Evolutionary conservation across 1,140 invertebrate genomes (phyloP).

Genomic region (Zaprionus vittiger): DNA sequence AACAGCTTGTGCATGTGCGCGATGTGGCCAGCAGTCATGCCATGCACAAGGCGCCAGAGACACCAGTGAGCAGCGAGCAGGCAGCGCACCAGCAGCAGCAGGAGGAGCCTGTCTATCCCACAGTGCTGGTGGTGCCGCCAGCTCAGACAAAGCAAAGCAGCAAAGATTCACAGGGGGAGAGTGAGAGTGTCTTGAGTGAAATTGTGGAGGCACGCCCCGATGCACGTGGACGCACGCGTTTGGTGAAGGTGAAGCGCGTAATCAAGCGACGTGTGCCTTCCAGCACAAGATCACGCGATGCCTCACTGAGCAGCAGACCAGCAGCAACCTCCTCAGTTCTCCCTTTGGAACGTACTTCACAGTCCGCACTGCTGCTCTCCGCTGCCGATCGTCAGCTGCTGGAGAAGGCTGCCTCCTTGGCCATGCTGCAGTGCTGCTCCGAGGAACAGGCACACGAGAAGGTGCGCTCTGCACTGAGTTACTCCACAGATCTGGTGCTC

Average conservation of each 20-base stretch:
- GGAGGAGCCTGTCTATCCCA: conserved; percentile 55
- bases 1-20: conserved; percentile 75
- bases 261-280: conserved; percentile 72
- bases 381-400: conserved; percentile 55
- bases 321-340: conserved; percentile 2
- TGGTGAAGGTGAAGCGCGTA: conserved; percentile 79
- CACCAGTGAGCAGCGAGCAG: conserved; percentile 19
- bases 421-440: conserved; percentile 75
- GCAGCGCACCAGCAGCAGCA: conserved; percentile 6
- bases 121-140: conserved; percentile 61
- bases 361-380: conserved; percentile 48
- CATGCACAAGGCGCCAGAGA: conserved; percentile 48
- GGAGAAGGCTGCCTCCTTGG: conserved; percentile 54
- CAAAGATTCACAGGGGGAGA: conserved; percentile 50
- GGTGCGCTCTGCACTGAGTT: conserved; percentile 88
- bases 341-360: conserved; percentile 13
- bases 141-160: conserved; percentile 53
- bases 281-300: conserved; percentile 71
- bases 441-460: conserved; percentile 87
- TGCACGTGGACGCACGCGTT: conserved; percentile 67
- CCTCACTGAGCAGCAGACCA: conserved; percentile 55
- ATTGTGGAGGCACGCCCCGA: conserved; percentile 70
- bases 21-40: conserved; percentile 71
- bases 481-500: conserved; percentile 89
- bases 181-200: conserved; percentile 68